These are phyloP conservation scores for Mycetomoellerius zeteki DNA, from an alignment of 1,140 invertebrate genomes.

Conservation along the genomic window DNA sequence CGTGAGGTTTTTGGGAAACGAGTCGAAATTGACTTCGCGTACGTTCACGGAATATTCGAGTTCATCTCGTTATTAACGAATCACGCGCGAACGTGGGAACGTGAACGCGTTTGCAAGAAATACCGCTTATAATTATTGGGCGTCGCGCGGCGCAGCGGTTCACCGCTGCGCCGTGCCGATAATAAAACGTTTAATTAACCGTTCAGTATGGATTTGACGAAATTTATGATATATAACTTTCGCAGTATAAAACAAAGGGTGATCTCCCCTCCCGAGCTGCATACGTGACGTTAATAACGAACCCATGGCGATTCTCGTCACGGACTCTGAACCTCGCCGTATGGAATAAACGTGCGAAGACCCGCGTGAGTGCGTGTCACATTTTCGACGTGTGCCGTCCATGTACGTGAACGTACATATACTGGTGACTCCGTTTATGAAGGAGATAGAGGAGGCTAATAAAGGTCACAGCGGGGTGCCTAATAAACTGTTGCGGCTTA, in stretches of 20 bases:
- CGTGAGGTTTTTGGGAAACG: constrained; percentile 19
- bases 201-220: constrained; percentile 41
- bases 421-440: constrained; percentile 69
- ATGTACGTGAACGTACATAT: neutral
- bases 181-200: constrained; percentile 63
- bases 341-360: constrained; percentile 59
- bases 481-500: constrained; percentile 80
- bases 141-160: neutral
- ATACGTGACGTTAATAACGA: constrained; percentile 66
- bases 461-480: constrained; percentile 79
- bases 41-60: constrained; percentile 47
- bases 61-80: constrained; percentile 56
- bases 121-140: constrained; percentile 24
- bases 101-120: constrained; percentile 25
- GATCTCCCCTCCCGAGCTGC: neutral
- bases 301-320: constrained; percentile 51
- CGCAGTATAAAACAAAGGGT: constrained; percentile 35
- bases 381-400: neutral
- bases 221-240: constrained; percentile 57
- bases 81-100: constrained; percentile 51
- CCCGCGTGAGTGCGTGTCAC: constrained; percentile 27
- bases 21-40: constrained; percentile 38
- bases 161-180: neutral
- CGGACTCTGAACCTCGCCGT: constrained; percentile 36
- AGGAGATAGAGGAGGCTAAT: constrained; percentile 77